A percentile compares a stretch with the other conserved stretches of the same genome.
These are phyloP conservation scores for Takifugu rubripes DNA, from an alignment of 2,797 vertebrate species.

Conservation along the genomic window DNA sequence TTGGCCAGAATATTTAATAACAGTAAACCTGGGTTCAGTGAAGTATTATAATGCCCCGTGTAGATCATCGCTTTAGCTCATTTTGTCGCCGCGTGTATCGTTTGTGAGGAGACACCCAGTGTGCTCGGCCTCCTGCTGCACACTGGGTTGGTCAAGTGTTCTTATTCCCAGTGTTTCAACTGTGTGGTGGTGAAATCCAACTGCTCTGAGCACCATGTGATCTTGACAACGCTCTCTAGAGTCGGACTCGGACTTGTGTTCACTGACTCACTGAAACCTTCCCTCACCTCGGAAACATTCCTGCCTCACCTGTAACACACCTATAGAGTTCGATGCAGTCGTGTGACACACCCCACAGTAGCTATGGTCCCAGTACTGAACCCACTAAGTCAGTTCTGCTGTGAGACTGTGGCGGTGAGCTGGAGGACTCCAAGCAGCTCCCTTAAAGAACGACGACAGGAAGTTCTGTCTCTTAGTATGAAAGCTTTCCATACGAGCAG, in stretches of 20 bases:
- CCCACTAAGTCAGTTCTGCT: too few relatives aligned
- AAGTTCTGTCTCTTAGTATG: too few relatives aligned
- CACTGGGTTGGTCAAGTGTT: conserved; percentile 41
- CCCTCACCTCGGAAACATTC: conserved; percentile 24
- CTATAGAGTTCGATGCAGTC: conserved; percentile 8
- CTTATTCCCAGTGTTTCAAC: conserved; percentile 51
- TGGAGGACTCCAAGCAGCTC: too few relatives aligned
- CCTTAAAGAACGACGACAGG: too few relatives aligned
- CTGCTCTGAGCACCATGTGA: conserved; percentile 55
- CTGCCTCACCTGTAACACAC: conserved; percentile 24
- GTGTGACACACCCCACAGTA: too few relatives aligned
- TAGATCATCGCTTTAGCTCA: conserved; percentile 62
- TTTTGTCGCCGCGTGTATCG: conserved; percentile 53
- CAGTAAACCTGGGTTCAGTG: conserved; percentile 51
- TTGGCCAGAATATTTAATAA: conserved; percentile 60
- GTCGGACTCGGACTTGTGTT: conserved; percentile 22
- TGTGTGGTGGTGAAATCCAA: conserved; percentile 75
- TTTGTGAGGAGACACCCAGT: conserved; percentile 53
- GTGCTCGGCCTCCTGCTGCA: conserved; percentile 39
- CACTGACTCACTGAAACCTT: conserved; percentile 41
- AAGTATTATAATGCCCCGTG: conserved; percentile 55
- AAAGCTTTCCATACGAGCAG: too few relatives aligned
- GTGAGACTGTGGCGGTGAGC: too few relatives aligned
- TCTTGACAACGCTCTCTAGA: conserved; percentile 34
- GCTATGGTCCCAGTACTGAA: too few relatives aligned